Evolutionary conservation across 2,113 vertebrate species (phyloP).

Genomic region (Pteruthius melanotis): DNA sequence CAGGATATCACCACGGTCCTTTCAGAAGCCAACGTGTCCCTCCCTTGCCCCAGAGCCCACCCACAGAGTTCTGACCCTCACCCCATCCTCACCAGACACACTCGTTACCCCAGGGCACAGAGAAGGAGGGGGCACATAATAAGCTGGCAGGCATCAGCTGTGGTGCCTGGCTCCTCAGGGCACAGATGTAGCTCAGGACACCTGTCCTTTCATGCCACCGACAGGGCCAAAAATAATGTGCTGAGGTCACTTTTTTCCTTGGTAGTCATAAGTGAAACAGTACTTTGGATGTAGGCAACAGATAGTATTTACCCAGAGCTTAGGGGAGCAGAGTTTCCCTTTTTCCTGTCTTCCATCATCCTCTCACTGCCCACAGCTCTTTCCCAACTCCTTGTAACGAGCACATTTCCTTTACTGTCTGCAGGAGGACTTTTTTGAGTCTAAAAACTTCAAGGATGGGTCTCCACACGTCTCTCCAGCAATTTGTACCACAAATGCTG

Average conservation of each 20-base stretch:
- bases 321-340: not conserved
- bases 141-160: not conserved
- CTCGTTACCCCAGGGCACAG: not conserved
- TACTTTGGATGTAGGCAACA: not conserved
- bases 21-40: not conserved
- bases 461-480: not conserved
- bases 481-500: not conserved
- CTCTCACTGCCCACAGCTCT: not conserved
- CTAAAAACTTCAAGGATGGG: not conserved
- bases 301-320: not conserved
- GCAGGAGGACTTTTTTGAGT: not conserved
- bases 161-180: not conserved
- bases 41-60: not conserved
- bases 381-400: not conserved
- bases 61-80: not conserved
- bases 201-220: slow-evolving; percentile 1
- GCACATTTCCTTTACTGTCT: not conserved
- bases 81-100: not conserved
- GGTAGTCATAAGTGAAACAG: not conserved
- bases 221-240: slow-evolving; percentile 24
- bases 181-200: slow-evolving; percentile 13
- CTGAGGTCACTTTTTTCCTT: not conserved
- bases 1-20: rapidly evolving
- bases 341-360: not conserved
- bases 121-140: not conserved